Conservation (phyloP, 2,888 invertebrate species). For the Cyrtodaria siliqua region DNA sequence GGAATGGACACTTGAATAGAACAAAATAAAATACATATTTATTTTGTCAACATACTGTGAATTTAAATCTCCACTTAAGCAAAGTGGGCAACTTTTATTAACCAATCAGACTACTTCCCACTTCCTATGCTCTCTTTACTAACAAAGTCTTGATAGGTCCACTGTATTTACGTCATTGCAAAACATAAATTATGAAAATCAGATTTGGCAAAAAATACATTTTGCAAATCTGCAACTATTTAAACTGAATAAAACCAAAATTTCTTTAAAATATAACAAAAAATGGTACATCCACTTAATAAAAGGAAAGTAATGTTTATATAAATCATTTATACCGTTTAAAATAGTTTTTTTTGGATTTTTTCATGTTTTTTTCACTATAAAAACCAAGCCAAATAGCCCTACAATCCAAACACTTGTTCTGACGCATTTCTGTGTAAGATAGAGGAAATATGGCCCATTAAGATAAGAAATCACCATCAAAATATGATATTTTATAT, state of each 20-base stretch:
- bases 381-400: too few relatives aligned
- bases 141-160: too few relatives aligned
- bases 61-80: too few relatives aligned
- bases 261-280: too few relatives aligned
- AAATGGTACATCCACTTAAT: too few relatives aligned
- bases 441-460: conserved; percentile 60
- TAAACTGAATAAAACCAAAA: too few relatives aligned
- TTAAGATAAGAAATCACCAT: conserved; percentile 55
- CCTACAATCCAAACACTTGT: conserved; percentile 26
- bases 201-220: conserved; percentile 10
- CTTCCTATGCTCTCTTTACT: conserved; percentile 10
- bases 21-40: conserved; percentile 2
- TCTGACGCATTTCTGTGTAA: conserved; percentile 36
- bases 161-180: too few relatives aligned
- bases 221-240: neutral
- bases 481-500: conserved; percentile 40
- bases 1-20: too few relatives aligned
- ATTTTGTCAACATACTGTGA: neutral
- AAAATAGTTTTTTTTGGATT: too few relatives aligned
- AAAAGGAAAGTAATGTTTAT: too few relatives aligned
- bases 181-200: neutral
- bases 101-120: conserved; percentile 3
- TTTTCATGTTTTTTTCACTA: too few relatives aligned
- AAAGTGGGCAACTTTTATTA: conserved; percentile 5
- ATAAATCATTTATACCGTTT: too few relatives aligned